Percentiles rank a stretch among this genome's conserved stretches.
These are phyloP conservation scores for Nomada hirtipes DNA, from an alignment of 2,888 invertebrate genomes.

Conservation along the genomic window DNA sequence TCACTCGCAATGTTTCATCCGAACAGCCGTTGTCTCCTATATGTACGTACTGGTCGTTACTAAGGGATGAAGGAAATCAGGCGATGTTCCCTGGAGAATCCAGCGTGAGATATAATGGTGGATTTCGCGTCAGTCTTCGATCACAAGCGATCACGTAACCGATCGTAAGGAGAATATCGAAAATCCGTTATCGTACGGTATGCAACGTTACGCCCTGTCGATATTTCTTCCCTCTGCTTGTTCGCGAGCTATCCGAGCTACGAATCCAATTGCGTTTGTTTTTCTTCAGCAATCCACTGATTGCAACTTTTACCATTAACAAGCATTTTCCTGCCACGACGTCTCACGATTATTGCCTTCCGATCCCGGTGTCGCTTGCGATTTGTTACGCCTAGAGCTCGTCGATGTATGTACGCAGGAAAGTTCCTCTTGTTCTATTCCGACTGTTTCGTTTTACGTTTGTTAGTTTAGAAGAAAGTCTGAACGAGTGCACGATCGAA, in stretches of 20 bases:
- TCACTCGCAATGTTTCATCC: slow-evolving; percentile 41
- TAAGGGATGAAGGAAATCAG: slow-evolving; percentile 42
- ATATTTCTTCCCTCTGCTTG: slow-evolving; percentile 4
- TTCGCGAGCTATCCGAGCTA: not conserved
- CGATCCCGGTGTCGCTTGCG: slow-evolving; percentile 32
- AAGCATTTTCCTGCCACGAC: slow-evolving; percentile 47
- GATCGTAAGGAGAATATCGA: slow-evolving; percentile 66
- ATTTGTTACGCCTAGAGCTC: slow-evolving; percentile 41
- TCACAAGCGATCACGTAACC: slow-evolving; percentile 65
- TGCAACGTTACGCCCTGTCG: slow-evolving; percentile 34
- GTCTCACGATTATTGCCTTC: slow-evolving; percentile 52
- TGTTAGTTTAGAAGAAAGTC: not conserved
- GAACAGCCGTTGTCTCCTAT: not conserved
- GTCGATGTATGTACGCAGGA: too few species aligned
- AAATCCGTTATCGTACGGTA: slow-evolving; percentile 60
- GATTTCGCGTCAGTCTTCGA: slow-evolving; percentile 60
- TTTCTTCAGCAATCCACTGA: slow-evolving; percentile 32
- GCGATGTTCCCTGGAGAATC: slow-evolving; percentile 34
- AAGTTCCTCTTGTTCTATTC: not conserved
- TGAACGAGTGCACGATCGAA: not conserved
- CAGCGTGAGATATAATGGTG: slow-evolving; percentile 44
- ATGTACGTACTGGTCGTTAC: slow-evolving; percentile 39
- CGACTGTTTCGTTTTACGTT: slow-evolving; percentile 9
- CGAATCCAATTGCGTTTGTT: slow-evolving; percentile 40
- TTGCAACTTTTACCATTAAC: slow-evolving; percentile 64